These are phyloP conservation scores for Urophycis tenuis DNA, from an alignment of 2,797 vertebrate genomes.

Conservation along the genomic window DNA sequence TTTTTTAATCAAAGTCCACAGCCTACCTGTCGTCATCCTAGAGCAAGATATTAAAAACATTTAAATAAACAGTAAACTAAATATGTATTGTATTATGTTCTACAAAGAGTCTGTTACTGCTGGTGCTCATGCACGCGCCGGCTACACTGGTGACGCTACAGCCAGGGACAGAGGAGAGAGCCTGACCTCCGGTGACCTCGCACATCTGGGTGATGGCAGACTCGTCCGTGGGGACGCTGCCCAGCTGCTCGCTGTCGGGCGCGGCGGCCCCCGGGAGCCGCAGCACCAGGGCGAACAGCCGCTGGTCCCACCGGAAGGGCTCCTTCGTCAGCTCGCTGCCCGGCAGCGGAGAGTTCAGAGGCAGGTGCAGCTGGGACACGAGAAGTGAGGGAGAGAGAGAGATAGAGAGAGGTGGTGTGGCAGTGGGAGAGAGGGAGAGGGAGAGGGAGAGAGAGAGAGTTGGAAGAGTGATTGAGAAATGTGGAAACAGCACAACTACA, in stretches of 20 bases:
- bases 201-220: constrained; percentile 99
- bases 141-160: not conserved
- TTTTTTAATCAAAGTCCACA: too few species aligned
- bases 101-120: not conserved
- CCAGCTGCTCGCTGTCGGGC: constrained; percentile 90
- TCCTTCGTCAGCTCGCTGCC: constrained; percentile 99
- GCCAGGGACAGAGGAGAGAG: not conserved
- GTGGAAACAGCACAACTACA: too few species aligned
- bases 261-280: constrained; percentile 86
- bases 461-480: not conserved
- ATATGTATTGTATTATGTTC: not conserved
- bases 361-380: constrained; percentile 84
- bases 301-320: constrained; percentile 98
- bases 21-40: too few species aligned
- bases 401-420: not conserved
- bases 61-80: too few species aligned
- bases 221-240: constrained; percentile 93
- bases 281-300: constrained; percentile 92
- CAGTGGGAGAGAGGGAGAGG: not conserved
- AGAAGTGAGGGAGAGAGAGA: not conserved
- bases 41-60: too few species aligned
- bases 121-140: not conserved
- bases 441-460: not conserved
- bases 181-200: constrained; percentile 95
- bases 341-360: constrained; percentile 91